These are phyloP conservation scores for Caenorhabditis imperialis DNA, from an alignment of 2,888 invertebrate species.

Conservation along the genomic window DNA sequence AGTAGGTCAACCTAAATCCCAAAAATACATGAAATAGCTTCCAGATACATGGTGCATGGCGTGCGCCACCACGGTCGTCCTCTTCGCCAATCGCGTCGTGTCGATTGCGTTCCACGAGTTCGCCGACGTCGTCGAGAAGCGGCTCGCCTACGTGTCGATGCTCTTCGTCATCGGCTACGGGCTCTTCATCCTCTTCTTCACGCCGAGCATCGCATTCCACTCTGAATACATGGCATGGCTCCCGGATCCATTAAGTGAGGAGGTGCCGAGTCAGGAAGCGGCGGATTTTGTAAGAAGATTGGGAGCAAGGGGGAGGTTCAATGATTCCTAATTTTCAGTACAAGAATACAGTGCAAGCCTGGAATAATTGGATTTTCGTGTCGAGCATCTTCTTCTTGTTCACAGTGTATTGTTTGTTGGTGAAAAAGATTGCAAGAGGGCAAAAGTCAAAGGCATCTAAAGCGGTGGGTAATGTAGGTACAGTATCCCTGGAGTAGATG, in stretches of 20 bases:
- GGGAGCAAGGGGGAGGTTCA: neutral
- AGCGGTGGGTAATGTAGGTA: conserved; percentile 16
- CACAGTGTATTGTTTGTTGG: conserved; percentile 20
- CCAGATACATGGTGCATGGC: conserved; percentile 32
- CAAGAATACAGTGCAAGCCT: conserved; percentile 26
- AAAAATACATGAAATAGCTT: too few relatives aligned
- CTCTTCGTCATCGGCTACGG: conserved; percentile 4
- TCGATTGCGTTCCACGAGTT: conserved; percentile 27
- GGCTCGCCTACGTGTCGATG: conserved; percentile 25
- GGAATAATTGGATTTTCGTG: conserved; percentile 43
- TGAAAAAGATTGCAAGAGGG: conserved; percentile 34
- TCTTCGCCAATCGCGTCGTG: conserved; percentile 25
- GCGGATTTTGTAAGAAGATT: conserved; percentile 12
- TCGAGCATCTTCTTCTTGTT: conserved; percentile 33
- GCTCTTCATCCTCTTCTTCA: conserved; percentile 7
- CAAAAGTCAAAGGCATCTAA: conserved; percentile 41
- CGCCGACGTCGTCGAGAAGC: conserved; percentile 28
- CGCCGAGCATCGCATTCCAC: conserved; percentile 19
- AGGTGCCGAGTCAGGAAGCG: conserved; percentile 14
- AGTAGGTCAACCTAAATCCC: too few relatives aligned
- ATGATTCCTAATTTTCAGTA: conserved; percentile 24
- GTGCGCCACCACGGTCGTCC: conserved; percentile 29
- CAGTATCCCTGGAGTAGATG: too few relatives aligned
- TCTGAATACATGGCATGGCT: conserved; percentile 31
- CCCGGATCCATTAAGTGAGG: conserved; percentile 28